Evolutionary conservation across 2,797 vertebrate genomes (phyloP).

Genomic region (Crocidura indochinensis): DNA sequence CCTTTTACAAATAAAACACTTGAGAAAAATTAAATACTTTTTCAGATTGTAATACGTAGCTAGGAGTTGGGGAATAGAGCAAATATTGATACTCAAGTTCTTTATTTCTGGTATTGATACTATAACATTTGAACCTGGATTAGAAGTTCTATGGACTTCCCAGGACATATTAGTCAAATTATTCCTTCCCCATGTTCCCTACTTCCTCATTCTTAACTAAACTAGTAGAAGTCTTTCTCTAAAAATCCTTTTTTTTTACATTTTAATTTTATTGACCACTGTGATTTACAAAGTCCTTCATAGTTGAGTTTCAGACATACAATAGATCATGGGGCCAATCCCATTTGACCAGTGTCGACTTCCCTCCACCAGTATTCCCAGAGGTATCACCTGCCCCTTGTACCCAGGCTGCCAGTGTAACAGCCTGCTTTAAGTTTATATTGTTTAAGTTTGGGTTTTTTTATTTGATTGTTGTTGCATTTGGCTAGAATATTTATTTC

Average conservation of each 20-base stretch:
- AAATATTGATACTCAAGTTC: background rate
- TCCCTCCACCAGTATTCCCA: no score
- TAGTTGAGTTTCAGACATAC: no score
- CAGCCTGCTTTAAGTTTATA: no score
- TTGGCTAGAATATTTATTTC: no score
- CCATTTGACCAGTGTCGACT: no score
- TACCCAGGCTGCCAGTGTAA: no score
- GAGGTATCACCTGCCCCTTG: no score
- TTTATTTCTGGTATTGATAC: background rate
- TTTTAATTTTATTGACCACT: background rate
- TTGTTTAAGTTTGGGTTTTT: no score
- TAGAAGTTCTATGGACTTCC: background rate
- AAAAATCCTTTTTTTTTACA: background rate
- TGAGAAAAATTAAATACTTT: slow-evolving; percentile 26
- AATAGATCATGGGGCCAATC: no score
- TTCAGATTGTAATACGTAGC: background rate
- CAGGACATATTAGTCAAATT: background rate
- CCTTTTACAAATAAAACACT: slow-evolving; percentile 2
- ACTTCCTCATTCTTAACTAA: background rate
- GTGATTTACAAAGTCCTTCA: no score
- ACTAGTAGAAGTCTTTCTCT: background rate
- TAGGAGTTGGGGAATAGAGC: background rate
- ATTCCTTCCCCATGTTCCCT: background rate
- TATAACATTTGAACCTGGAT: rapidly evolving
- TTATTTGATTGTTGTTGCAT: no score